Evolutionary conservation across 1,140 invertebrate species (phyloP).

Genomic region (Agraylea sexmaculata): DNA sequence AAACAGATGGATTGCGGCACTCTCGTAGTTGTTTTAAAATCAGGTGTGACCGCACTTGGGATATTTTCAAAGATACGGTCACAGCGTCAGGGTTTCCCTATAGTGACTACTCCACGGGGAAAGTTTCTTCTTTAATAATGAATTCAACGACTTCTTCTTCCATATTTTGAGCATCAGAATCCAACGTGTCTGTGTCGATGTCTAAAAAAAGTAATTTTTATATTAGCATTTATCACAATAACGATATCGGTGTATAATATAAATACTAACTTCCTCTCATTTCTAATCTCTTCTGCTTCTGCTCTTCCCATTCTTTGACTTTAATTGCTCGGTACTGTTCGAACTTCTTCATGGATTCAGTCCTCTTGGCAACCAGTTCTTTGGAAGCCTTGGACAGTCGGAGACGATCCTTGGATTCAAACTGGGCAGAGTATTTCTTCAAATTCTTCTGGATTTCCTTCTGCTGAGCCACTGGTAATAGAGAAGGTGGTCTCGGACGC

Average conservation of each 20-base stretch:
- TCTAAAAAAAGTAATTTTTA: constrained; percentile 46
- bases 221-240: neutral
- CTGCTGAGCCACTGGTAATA: constrained; percentile 68
- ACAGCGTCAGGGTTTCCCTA: neutral
- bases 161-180: constrained; percentile 73
- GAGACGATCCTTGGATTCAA: constrained; percentile 93
- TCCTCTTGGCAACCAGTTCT: constrained; percentile 90
- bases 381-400: constrained; percentile 88
- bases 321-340: constrained; percentile 67
- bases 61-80: too few species aligned
- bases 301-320: constrained; percentile 59
- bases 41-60: too few species aligned
- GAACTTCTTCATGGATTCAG: constrained; percentile 79
- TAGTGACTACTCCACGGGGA: constrained; percentile 52
- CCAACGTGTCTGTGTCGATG: constrained; percentile 84
- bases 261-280: constrained; percentile 71
- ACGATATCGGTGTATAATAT: constrained; percentile 14
- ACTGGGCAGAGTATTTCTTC: constrained; percentile 93
- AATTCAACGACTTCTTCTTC: constrained; percentile 95
- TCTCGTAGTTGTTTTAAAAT: too few species aligned
- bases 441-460: constrained; percentile 97
- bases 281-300: constrained; percentile 68
- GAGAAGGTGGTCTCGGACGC: constrained; percentile 83
- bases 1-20: too few species aligned
- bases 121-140: constrained; percentile 92